Conservation (phyloP, 2,113 vertebrate species). For the Ursus arctos region DNA sequence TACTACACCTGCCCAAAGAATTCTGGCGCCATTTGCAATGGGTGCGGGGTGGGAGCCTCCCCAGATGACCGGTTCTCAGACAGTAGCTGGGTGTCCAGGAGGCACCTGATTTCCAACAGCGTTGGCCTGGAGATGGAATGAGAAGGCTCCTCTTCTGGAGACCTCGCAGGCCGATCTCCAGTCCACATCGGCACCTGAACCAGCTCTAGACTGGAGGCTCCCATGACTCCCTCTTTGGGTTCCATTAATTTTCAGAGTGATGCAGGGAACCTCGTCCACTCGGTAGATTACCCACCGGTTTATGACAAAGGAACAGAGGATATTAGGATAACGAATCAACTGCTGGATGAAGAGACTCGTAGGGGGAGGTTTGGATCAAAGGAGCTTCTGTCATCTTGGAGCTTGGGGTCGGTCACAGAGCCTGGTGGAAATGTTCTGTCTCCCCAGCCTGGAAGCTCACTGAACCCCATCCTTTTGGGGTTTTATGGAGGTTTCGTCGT, state of each 20-base stretch:
- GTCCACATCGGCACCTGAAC: rapidly evolving
- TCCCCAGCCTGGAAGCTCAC: not conserved
- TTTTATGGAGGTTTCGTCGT: not conserved
- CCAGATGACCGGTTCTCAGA: not conserved
- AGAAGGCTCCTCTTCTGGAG: not conserved
- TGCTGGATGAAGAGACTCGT: not conserved
- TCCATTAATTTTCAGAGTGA: not conserved
- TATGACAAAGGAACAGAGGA: not conserved
- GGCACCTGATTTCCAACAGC: not conserved
- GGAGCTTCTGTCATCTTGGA: not conserved
- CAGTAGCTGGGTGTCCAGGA: rapidly evolving
- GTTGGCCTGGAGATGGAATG: not conserved
- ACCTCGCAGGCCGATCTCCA: not conserved
- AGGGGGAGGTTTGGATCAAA: not conserved
- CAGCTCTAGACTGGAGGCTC: not conserved
- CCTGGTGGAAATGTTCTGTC: rapidly evolving
- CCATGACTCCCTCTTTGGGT: not conserved
- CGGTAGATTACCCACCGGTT: rapidly evolving
- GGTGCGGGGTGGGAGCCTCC: not conserved
- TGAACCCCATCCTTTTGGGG: not conserved
- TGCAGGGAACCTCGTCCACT: not conserved
- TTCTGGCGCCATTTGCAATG: not conserved
- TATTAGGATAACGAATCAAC: not conserved
- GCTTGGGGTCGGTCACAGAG: not conserved
- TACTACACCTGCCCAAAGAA: not conserved